These are phyloP conservation scores for Labeo calbasu DNA, from an alignment of 2,797 vertebrate species.

Conservation along the genomic window DNA sequence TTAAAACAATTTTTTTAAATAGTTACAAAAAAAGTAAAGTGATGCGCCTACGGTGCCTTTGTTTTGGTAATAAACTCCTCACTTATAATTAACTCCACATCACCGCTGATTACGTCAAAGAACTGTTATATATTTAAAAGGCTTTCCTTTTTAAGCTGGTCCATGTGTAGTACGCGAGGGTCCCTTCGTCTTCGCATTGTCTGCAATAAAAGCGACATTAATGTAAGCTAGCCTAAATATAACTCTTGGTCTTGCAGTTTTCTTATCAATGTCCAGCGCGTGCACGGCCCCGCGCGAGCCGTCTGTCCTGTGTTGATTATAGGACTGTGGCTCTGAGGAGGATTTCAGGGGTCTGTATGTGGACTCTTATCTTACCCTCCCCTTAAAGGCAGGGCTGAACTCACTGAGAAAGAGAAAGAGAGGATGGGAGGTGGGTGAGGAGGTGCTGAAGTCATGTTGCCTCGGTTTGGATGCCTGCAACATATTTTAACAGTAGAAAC, in stretches of 20 bases:
- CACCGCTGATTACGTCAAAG: neutral
- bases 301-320: conserved; percentile 78
- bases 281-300: conserved; percentile 69
- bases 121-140: neutral
- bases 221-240: conserved; percentile 8
- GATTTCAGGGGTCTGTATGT: conserved; percentile 49
- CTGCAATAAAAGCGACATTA: conserved; percentile 10
- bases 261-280: conserved; percentile 74
- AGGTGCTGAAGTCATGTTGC: neutral
- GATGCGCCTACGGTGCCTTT: neutral
- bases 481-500: neutral
- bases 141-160: neutral
- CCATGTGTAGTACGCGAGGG: neutral
- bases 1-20: no score
- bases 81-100: neutral
- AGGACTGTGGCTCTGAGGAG: conserved; percentile 51
- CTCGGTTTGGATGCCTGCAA: neutral
- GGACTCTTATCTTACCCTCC: conserved; percentile 61
- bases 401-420: conserved; percentile 16
- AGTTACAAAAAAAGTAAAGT: neutral
- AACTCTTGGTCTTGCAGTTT: conserved; percentile 49
- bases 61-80: conserved; percentile 11
- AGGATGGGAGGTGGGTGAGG: conserved; percentile 16
- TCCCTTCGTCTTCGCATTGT: conserved; percentile 8
- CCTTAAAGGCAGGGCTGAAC: conserved; percentile 59